Evolutionary conservation across 2,797 vertebrate species (phyloP).

Genomic region (Rhinella marina): DNA sequence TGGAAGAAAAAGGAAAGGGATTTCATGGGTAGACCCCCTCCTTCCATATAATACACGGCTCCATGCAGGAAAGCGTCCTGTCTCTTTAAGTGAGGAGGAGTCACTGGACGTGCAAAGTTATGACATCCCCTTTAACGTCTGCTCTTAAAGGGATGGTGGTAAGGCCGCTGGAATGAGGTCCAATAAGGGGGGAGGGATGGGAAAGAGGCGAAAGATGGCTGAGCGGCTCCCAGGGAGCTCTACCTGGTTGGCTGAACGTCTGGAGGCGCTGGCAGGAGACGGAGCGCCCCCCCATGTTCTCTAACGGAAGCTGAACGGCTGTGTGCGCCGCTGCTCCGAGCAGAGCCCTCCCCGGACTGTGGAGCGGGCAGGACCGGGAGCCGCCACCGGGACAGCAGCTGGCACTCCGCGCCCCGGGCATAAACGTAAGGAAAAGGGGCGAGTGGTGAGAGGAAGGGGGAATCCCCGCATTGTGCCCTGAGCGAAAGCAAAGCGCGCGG

Average conservation of each 20-base stretch:
- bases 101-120: slow-evolving; percentile 17
- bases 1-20: too few relatives aligned
- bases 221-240: slow-evolving; percentile 19
- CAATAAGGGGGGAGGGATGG: slow-evolving; percentile 42
- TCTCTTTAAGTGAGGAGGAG: neutral
- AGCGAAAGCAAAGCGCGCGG: too few relatives aligned
- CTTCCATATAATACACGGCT: too few relatives aligned
- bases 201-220: slow-evolving; percentile 52
- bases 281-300: neutral
- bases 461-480: too few relatives aligned
- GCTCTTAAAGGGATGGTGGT: slow-evolving; percentile 39
- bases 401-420: too few relatives aligned
- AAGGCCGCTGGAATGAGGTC: slow-evolving; percentile 40
- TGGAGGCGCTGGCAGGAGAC: slow-evolving; percentile 8
- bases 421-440: too few relatives aligned
- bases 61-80: too few relatives aligned
- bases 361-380: too few relatives aligned
- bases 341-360: too few relatives aligned
- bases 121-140: slow-evolving; percentile 46
- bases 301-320: neutral
- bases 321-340: neutral
- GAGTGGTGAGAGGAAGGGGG: too few relatives aligned
- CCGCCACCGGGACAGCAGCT: too few relatives aligned
- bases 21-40: too few relatives aligned
- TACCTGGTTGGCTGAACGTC: slow-evolving; percentile 47